A percentile compares a stretch with the other conserved stretches of the same genome.
These are phyloP conservation scores for Dasysyrphus tricinctus DNA, from an alignment of 2,888 invertebrate genomes.

Conservation along the genomic window DNA sequence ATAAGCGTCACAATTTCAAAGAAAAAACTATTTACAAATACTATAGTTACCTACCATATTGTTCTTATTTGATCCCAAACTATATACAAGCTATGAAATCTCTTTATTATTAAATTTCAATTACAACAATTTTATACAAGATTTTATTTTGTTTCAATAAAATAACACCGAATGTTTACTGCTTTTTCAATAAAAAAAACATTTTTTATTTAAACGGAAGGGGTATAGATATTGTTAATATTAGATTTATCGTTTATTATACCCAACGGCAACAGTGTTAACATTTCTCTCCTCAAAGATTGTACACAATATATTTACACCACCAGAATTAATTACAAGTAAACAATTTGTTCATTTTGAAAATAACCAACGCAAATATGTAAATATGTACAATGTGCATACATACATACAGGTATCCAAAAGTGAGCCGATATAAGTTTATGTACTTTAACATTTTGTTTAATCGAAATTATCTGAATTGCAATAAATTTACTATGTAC, in stretches of 20 bases:
- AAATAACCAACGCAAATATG: background rate
- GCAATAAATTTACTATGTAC: background rate
- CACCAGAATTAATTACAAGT: background rate
- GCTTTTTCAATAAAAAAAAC: background rate
- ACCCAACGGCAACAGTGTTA: background rate
- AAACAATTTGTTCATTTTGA: conserved; percentile 9
- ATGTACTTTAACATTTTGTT: conserved; percentile 8
- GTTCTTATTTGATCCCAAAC: too few relatives aligned
- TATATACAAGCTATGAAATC: too few relatives aligned
- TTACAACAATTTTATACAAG: too few relatives aligned
- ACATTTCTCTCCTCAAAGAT: background rate
- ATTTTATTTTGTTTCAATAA: background rate
- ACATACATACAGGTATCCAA: background rate
- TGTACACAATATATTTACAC: background rate
- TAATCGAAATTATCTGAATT: conserved; percentile 15
- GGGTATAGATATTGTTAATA: background rate
- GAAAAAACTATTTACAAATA: too few relatives aligned
- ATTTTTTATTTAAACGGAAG: background rate
- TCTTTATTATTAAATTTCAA: too few relatives aligned
- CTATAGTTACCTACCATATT: too few relatives aligned
- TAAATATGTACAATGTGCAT: too few relatives aligned
- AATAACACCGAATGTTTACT: background rate
- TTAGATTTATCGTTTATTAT: background rate
- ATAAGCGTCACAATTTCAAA: too few relatives aligned
- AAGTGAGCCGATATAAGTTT: background rate